Evolutionary conservation across 2,113 vertebrate genomes (phyloP).

Genomic region (Dasyurus viverrinus): DNA sequence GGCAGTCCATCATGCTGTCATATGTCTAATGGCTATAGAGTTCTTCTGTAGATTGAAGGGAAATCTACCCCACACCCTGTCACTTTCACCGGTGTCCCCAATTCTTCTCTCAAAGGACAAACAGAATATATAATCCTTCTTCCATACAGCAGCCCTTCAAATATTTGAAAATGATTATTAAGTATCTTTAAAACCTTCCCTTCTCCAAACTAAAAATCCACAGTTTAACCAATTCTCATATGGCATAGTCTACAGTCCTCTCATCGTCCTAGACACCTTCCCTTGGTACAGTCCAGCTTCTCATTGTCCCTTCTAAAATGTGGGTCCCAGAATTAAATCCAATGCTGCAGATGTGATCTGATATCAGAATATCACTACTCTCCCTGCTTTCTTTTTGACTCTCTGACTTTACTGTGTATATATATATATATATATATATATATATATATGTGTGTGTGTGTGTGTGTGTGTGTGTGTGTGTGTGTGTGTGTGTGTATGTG

Average conservation of each 20-base stretch:
- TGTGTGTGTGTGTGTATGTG: too few species aligned
- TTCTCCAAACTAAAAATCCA: not conserved
- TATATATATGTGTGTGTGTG: too few species aligned
- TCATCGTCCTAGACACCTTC: not conserved
- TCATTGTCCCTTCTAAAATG: not conserved
- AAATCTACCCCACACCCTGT: not conserved
- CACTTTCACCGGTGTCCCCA: not conserved
- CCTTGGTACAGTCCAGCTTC: not conserved
- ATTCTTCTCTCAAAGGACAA: not conserved
- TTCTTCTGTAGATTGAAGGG: not conserved
- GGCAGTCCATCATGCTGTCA: not conserved
- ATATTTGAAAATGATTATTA: not conserved
- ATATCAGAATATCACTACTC: not conserved
- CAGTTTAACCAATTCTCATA: not conserved
- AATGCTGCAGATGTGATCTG: not conserved
- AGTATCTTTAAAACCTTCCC: not conserved
- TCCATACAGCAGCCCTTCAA: not conserved
- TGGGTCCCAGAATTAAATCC: not conserved
- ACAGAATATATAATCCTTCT: not conserved
- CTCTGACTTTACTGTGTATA: conserved; percentile 30
- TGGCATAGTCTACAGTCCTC: not conserved
- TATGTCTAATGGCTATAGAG: not conserved
- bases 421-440: conserved; percentile 74
- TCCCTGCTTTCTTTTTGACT: not conserved
- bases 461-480: too few species aligned